Base-by-base conservation (phyloP, 2,113 vertebrate species). In the Hucho hucho region DNA sequence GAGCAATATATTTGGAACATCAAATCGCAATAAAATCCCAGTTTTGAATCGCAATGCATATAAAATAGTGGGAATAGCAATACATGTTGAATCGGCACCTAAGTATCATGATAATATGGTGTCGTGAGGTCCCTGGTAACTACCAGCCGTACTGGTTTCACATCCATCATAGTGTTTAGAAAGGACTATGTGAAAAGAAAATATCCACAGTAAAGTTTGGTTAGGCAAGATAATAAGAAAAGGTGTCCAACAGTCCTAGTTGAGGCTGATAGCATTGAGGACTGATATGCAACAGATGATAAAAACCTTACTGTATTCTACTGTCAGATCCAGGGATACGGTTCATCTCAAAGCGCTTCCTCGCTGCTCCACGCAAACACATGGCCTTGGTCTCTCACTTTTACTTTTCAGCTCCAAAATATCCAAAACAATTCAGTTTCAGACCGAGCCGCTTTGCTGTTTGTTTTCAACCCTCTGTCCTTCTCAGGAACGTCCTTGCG, bases 331-430 rank as follows among this genome's bases (percentile, higher is more conserved):
- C 69, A 22, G 72, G 43, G 20, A 63, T 68, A 81, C 25, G 76
- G 76, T 47, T 83, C 73, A 74, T 77, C n/a, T 80, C 72, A 84
- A 81, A 83, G 71, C 68, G 79, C 76, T 77, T 77, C 66, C 70
- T 78, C 43, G 75, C 53, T 69, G 82, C 74, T 81, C 75, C 75
- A 64, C 71, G 64, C 72, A 85, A 81, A 84, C 75, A 81, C 76
- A 79, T 66, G n/a, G 26, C 69, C 9, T 37, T 67, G 14, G 24
- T 53, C 22, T 43, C 37, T 43, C 7, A 43, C 18, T 37, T 22
- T 14, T 22, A 4, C 2, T 26, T 11, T 67, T 13, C 1, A 58
- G 61, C 22, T 58, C 26, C 14, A 32, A 46, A 77, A 72, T 24
- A 71, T 26, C 16, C 64, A 18, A 59, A 74, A 32, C 20, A 6